Conservation (phyloP, 2,113 vertebrate species). For the Pygoscelis adeliae region DNA sequence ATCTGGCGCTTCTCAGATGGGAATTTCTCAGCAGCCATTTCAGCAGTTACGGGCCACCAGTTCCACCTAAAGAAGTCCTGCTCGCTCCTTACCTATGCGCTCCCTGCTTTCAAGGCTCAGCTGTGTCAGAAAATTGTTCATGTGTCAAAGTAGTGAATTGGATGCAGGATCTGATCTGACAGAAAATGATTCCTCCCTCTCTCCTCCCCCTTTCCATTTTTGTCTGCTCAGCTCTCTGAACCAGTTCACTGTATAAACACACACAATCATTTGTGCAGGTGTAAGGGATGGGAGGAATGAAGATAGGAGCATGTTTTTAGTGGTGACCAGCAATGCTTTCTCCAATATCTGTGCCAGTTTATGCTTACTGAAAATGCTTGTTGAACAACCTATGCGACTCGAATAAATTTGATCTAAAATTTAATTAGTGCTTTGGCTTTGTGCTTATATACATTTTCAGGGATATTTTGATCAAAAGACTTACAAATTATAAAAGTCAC, state of each 20-base stretch:
- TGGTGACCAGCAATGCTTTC: not conserved
- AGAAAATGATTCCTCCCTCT: not conserved
- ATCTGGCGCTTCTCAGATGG: not conserved
- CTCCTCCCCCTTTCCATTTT: not conserved
- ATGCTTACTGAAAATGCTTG: not conserved
- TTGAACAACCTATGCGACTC: not conserved
- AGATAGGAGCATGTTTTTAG: not conserved
- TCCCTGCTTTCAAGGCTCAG: not conserved
- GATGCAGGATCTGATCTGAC: not conserved
- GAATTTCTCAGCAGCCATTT: not conserved
- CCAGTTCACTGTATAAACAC: not conserved
- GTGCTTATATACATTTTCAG: not conserved
- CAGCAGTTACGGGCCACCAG: not conserved
- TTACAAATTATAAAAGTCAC: not conserved
- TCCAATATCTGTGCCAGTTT: not conserved
- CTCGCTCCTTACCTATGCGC: not conserved
- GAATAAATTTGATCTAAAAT: not conserved
- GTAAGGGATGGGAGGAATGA: not conserved
- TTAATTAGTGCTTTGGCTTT: not conserved
- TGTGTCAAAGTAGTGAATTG: not conserved
- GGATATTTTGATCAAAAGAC: not conserved
- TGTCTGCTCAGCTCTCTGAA: not conserved
- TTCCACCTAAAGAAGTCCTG: not conserved
- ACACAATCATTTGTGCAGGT: not conserved
- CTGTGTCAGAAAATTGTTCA: not conserved